Evolutionary conservation across 2,888 invertebrate species (phyloP).

Genomic region (Agrochola macilenta): DNA sequence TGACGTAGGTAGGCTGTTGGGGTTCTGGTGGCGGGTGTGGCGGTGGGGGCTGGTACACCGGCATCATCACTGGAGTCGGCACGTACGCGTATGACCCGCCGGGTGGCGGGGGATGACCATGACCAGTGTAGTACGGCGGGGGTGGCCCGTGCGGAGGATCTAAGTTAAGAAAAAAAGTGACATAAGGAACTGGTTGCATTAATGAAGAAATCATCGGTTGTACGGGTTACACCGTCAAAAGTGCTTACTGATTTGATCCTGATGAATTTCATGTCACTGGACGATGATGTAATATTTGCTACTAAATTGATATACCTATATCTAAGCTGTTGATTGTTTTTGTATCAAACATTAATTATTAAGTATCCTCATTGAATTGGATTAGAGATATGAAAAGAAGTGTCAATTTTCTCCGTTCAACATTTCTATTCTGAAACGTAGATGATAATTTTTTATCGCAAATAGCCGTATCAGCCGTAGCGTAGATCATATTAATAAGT

Average conservation of each 20-base stretch:
- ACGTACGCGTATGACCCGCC: slow-evolving; percentile 76
- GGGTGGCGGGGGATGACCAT: slow-evolving; percentile 64
- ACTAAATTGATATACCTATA: neutral
- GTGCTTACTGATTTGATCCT: neutral
- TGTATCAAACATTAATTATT: neutral
- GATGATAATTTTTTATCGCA: slow-evolving; percentile 26
- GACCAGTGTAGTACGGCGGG: slow-evolving; percentile 57
- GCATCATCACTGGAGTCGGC: slow-evolving; percentile 84
- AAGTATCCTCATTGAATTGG: neutral
- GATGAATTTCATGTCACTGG: neutral
- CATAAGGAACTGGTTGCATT: neutral
- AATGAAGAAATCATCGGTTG: neutral
- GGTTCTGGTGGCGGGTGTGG: slow-evolving; percentile 71
- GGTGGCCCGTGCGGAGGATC: slow-evolving; percentile 75
- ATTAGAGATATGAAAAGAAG: neutral
- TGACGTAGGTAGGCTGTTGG: slow-evolving; percentile 76
- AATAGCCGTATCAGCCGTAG: neutral
- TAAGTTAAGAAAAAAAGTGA: slow-evolving; percentile 57
- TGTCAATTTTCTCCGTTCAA: neutral
- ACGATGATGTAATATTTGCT: neutral
- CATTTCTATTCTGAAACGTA: too few relatives aligned
- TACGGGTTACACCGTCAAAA: neutral
- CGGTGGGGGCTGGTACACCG: slow-evolving; percentile 78
- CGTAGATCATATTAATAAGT: neutral
- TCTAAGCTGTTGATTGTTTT: neutral